Conservation (phyloP, 1,140 invertebrate genomes). For the Lerema accius region DNA sequence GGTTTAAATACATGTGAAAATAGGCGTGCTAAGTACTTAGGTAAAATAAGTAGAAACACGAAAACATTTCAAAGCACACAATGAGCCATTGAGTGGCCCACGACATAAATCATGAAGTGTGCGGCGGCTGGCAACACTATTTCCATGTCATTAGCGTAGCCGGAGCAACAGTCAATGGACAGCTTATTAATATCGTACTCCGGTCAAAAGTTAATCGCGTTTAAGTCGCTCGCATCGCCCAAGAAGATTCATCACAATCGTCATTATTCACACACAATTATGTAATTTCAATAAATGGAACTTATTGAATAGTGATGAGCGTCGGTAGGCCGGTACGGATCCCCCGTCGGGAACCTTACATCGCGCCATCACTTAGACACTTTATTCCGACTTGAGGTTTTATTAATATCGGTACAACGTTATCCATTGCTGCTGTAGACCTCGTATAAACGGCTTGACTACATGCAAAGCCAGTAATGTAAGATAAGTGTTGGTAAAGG, state of each 20-base stretch:
- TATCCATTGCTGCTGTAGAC: slow-evolving; percentile 44
- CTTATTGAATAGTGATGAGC: slow-evolving; percentile 82
- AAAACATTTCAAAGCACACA: slow-evolving; percentile 3
- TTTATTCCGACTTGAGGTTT: slow-evolving; percentile 37
- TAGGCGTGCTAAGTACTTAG: not conserved
- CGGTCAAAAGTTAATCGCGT: slow-evolving; percentile 82
- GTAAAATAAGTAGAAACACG: slow-evolving; percentile 1
- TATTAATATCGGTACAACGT: slow-evolving; percentile 3
- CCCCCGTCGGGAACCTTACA: slow-evolving; percentile 60
- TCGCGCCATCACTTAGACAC: slow-evolving; percentile 41
- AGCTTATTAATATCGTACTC: slow-evolving; percentile 74
- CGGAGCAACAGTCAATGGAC: slow-evolving; percentile 60
- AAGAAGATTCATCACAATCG: slow-evolving; percentile 82
- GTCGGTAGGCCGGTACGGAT: slow-evolving; percentile 71
- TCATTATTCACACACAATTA: slow-evolving; percentile 83
- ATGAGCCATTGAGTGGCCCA: slow-evolving; percentile 31
- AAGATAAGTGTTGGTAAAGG: slow-evolving; percentile 20
- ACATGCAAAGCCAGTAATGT: slow-evolving; percentile 38
- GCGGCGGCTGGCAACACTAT: slow-evolving; percentile 41
- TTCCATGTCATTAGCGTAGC: slow-evolving; percentile 70
- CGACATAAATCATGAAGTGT: slow-evolving; percentile 39
- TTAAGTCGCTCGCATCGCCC: slow-evolving; percentile 80
- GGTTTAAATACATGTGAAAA: not conserved
- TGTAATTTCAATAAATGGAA: slow-evolving; percentile 82
- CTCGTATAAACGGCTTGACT: not conserved